Base-by-base conservation (phyloP, 2,888 invertebrate genomes). In the Papilio gigon region DNA sequence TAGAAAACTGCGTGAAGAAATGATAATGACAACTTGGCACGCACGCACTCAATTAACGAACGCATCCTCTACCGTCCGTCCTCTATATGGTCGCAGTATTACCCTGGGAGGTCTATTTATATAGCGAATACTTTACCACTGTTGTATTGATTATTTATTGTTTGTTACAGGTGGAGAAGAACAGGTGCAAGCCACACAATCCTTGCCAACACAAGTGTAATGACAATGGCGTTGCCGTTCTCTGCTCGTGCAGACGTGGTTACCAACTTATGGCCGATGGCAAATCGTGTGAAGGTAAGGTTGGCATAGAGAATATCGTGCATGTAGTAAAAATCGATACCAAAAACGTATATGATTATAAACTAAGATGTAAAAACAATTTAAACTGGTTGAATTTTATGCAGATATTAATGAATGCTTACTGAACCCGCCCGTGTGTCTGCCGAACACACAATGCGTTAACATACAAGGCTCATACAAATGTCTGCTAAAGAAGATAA, bases 371-470 rank as follows among this genome's bases (percentile, higher is more conserved):
- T n/a, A n/a, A n/a, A n/a, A n/a, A n/a, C n/a, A n/a, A 40, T 53
- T 25, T 30, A 47, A 8, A 33, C 5, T 33, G 2, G 9, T 30
- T 62, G 11, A n/a, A 0, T 62, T 17, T 33, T 30, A 2, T 30
- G 33, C 81, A 97, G 97, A 97, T 83, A 94, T 97, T 70, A 94
- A 97, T 80, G 97, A 97, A 80, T 97, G 97, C 77, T 80, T 85
- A 4, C 88, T 93, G 25, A 93, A 93, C 14, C 82, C 90, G 4
- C 90, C 94, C 59, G 84, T 93, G 0, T 96, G 96, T 76, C 91
- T 92, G 0, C 78, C 88, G 0, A 89, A 90, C 17, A 94, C 94
- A n/a, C 82, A 92, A 27, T 95, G 95, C 77, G 86, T 93, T 62
- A 95, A 95, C 79, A 92, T 94, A 66, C 93, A 93, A 33, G 95